Base-by-base conservation (phyloP, 2,888 invertebrate genomes). In the Polia nebulosa region DNA sequence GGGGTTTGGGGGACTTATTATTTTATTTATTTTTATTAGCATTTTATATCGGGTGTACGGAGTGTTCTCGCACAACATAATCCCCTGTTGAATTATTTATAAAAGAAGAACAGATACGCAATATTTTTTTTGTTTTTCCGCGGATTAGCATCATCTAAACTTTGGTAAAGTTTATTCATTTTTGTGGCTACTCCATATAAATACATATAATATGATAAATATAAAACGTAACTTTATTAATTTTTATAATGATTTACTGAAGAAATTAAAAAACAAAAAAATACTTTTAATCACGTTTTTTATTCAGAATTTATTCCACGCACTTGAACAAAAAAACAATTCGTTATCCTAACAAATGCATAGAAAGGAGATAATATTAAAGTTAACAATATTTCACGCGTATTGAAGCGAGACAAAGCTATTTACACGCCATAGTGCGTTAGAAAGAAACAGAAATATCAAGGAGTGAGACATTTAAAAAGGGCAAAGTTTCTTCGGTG, bases 311-410 rank as follows among this genome's bases (percentile, higher is more conserved):
- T 77, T 59, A n/a, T 62, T 41, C 11, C 7, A 17, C 44, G 39
- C 9, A 58, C 41, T 22, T 85, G 86, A 92, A 88, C 85, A 84
- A 65, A 79, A 65, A 82, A 67, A 68, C 72, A 27, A 6, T 64
- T 59, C 67, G 17, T 80, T 65, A 75, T 84, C 83, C 84, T 77
- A 84, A 83, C 82, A 86, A 86, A 88, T 88, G 86, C 82, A 91
- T 86, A 88, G 83, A 91, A 91, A 90, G 84, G 89, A 91, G 90
- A 92, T 91, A 92, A 89, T 88, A 90, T 82, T 85, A 87, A 90
- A 91, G 87, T 92, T 91, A 88, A 89, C 88, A 91, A 90, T 91
- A 85, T 83, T 73, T 82, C 70, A 78, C 85, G 76, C 80, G 83
- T 76, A 90, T 81, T 73, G 80, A 85, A 93, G 82, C 76, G 89